Percentiles rank a stretch among this genome's conserved stretches.
These are phyloP conservation scores for Silurus aristotelis DNA, from an alignment of 2,797 vertebrate species.

Conservation along the genomic window DNA sequence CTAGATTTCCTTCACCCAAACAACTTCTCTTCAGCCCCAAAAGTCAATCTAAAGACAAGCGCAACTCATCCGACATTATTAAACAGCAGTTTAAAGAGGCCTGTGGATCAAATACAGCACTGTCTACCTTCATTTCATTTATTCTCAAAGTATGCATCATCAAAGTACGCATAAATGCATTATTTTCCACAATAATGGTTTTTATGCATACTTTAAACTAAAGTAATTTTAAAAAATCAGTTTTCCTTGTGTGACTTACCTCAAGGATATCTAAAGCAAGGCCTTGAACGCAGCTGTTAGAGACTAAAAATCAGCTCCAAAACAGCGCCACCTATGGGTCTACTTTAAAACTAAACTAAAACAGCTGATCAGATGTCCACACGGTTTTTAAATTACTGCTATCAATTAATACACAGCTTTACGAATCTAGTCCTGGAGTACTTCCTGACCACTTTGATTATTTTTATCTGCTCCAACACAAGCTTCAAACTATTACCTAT, in stretches of 20 bases:
- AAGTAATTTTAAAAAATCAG: neutral
- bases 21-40: neutral
- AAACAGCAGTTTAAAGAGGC: neutral
- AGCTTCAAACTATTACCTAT: no score
- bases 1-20: no score
- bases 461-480: no score
- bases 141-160: neutral
- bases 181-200: neutral
- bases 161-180: no score
- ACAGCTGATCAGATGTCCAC: neutral
- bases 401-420: neutral
- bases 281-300: no score
- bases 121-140: no score
- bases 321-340: neutral
- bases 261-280: no score
- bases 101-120: neutral
- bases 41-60: neutral
- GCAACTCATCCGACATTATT: neutral
- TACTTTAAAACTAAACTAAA: neutral
- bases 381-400: no score
- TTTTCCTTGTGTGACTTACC: no score
- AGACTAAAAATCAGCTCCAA: neutral
- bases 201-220: no score
- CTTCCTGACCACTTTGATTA: no score
- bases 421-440: neutral